A percentile compares a stretch with the other conserved stretches of the same genome.
phyloP scores from a whole-genome alignment of 2,888 invertebrate species.

The Pomacea canaliculata region DNA sequence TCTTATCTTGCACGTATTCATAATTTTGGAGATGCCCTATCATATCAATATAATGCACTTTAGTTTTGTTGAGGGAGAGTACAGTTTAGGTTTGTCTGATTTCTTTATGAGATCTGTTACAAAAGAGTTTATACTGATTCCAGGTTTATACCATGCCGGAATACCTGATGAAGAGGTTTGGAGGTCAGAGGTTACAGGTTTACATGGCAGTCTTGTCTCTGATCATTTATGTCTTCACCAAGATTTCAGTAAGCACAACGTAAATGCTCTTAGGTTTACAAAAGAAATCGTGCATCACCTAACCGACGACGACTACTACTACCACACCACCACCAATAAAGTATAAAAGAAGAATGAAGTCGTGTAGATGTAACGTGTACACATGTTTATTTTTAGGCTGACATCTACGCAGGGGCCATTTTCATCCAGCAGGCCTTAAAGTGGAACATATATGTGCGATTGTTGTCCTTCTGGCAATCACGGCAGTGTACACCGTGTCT shows the following conservation, averaged over 20 bases:
- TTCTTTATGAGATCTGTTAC: too few species aligned
- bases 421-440: constrained; percentile 73
- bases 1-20: too few species aligned
- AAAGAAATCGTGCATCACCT: too few species aligned
- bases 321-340: too few species aligned
- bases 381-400: constrained; percentile 49
- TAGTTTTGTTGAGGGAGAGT: too few species aligned
- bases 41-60: too few species aligned
- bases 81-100: too few species aligned
- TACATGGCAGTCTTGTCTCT: constrained; percentile 72
- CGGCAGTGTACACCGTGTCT: constrained; percentile 73
- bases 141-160: constrained; percentile 74
- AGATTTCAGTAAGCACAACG: constrained; percentile 71
- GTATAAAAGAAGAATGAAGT: too few species aligned
- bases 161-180: constrained; percentile 72
- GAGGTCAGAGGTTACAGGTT: constrained; percentile 72
- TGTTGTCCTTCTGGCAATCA: constrained; percentile 70
- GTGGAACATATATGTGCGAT: constrained; percentile 72
- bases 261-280: too few species aligned
- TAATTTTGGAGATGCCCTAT: too few species aligned
- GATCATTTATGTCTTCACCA: constrained; percentile 73
- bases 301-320: too few species aligned
- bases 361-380: too few species aligned
- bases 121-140: constrained; percentile 2
- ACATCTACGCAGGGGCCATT: constrained; percentile 73